A percentile compares a stretch with the other conserved stretches of the same genome.
Evolutionary conservation across 2,888 invertebrate genomes (phyloP).

Genomic region (Drosophila paranaensis): DNA sequence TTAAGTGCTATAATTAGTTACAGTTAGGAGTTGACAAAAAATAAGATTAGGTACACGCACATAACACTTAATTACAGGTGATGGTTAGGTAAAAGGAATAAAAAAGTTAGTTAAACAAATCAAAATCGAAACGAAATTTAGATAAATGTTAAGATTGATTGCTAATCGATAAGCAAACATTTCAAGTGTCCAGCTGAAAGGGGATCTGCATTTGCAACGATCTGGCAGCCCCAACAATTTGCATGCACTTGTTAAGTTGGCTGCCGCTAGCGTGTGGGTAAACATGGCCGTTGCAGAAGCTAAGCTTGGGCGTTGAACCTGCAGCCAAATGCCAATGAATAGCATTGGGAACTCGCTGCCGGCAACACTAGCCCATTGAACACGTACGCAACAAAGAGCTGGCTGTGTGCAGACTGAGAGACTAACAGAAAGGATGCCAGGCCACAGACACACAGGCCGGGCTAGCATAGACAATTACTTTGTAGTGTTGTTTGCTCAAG

Average conservation of each 20-base stretch:
- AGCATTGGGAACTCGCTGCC: conserved; percentile 5
- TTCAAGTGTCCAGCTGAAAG: conserved; percentile 45
- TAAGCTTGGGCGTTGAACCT: conserved; percentile 62
- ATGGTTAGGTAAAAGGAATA: conserved; percentile 31
- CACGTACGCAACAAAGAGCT: conserved; percentile 60
- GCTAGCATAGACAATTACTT: conserved; percentile 56
- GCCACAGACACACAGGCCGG: conserved; percentile 13
- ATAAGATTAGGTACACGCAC: conserved; percentile 34
- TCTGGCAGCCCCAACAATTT: conserved; percentile 11
- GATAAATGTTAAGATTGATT: neutral
- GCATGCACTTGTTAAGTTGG: conserved; percentile 19
- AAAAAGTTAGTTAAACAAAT: conserved; percentile 48
- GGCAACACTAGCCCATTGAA: conserved; percentile 72
- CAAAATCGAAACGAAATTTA: conserved; percentile 26
- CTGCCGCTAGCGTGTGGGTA: neutral
- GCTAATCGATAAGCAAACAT: conserved; percentile 12
- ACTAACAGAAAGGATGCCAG: conserved; percentile 5
- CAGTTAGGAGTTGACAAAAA: conserved; percentile 48
- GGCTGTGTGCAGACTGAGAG: conserved; percentile 1
- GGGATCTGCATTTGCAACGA: neutral
- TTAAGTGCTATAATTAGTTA: conserved; percentile 65
- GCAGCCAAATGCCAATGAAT: neutral
- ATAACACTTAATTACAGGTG: conserved; percentile 46
- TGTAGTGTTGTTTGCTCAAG: conserved; percentile 54
- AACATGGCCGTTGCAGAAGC: neutral